phyloP scores from a whole-genome alignment of 1,140 invertebrate genomes.

The Asobara japonica region DNA sequence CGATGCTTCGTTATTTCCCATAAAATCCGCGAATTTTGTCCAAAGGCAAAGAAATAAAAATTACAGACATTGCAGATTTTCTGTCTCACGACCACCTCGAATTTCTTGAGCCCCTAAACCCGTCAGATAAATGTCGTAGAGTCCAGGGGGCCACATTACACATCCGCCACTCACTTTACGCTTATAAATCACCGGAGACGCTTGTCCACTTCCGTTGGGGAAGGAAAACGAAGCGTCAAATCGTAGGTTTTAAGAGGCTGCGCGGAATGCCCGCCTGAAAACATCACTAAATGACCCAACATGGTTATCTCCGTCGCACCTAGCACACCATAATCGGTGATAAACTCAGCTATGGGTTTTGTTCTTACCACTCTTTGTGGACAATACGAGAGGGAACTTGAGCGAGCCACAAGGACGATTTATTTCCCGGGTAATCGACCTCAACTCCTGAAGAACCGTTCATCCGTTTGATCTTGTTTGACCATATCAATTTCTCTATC shows the following conservation, averaged over 20 bases:
- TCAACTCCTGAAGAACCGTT: not conserved
- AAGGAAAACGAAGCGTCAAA: conserved; percentile 13
- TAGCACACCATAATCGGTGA: not conserved
- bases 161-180: not conserved
- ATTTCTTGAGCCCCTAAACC: not conserved
- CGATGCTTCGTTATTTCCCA: too few species aligned
- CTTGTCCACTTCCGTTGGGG: not conserved
- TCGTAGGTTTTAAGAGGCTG: conserved; percentile 2
- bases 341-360: conserved; percentile 4
- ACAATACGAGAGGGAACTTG: not conserved
- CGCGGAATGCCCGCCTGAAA: not conserved
- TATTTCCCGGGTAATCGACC: conserved; percentile 31
- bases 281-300: not conserved
- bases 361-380: conserved; percentile 9
- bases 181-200: not conserved
- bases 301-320: not conserved
- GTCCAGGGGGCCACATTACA: not conserved
- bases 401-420: conserved; percentile 6
- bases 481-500: conserved; percentile 15
- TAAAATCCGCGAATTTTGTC: too few species aligned
- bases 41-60: too few species aligned
- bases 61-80: too few species aligned
- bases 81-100: not conserved
- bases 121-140: not conserved
- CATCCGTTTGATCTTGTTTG: not conserved